phyloP scores from a whole-genome alignment of 2,113 vertebrate species.

The Cryptomyrus ogoouensis region DNA sequence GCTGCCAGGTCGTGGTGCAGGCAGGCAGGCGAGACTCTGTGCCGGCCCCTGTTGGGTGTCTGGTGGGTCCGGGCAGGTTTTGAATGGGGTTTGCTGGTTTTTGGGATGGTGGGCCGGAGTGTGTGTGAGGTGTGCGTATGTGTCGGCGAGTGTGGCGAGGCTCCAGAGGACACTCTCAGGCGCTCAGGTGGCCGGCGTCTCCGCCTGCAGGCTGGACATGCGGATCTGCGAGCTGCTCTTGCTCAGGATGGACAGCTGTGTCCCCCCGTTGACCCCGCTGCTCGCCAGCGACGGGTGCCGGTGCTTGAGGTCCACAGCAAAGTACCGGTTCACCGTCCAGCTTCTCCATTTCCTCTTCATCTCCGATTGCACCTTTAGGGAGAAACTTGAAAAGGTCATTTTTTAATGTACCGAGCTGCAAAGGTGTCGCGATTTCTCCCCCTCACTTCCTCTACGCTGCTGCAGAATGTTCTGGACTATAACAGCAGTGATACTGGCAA shows the following conservation, averaged over 20 bases:
- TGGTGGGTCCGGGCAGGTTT: neutral
- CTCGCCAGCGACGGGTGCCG: conserved; percentile 89
- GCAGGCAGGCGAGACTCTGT: neutral
- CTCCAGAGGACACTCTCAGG: neutral
- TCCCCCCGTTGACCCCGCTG: conserved; percentile 93
- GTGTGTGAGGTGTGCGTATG: neutral
- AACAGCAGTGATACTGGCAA: too few relatives aligned
- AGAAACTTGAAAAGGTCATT: conserved; percentile 57
- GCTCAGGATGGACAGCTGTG: conserved; percentile 94
- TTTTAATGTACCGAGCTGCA: conserved; percentile 49
- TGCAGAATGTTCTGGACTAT: neutral
- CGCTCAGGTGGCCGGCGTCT: conserved; percentile 21
- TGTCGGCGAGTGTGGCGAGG: neutral
- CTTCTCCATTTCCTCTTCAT: conserved; percentile 97
- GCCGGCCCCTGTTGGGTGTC: neutral
- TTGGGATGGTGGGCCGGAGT: neutral
- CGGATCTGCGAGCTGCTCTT: conserved; percentile 93
- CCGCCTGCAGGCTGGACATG: conserved; percentile 24
- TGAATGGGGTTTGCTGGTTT: neutral
- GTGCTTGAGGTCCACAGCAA: conserved; percentile 90
- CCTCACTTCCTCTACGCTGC: neutral
- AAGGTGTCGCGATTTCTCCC: conserved; percentile 26
- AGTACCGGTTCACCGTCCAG: conserved; percentile 96
- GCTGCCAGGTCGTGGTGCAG: neutral
- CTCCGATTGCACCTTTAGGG: conserved; percentile 88